Evolutionary conservation across 64 coral and sea anemone genomes (phyloP).

Genomic region (Actinia equina): DNA sequence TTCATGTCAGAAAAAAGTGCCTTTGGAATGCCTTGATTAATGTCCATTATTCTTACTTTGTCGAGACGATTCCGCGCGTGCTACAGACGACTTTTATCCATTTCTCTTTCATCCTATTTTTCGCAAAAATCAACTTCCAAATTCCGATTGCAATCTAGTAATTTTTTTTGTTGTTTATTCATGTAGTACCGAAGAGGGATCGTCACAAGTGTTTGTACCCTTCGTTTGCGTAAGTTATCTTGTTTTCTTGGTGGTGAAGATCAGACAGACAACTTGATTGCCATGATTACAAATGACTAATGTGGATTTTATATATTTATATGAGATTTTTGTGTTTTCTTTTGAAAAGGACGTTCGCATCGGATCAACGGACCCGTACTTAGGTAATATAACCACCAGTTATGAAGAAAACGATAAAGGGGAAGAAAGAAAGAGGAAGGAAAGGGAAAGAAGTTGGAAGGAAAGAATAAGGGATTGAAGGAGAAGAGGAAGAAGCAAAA

Average conservation of each 20-base stretch:
- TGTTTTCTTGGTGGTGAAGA: too few relatives aligned
- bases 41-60: too few relatives aligned
- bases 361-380: conserved; percentile 34
- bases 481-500: not conserved
- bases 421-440: not conserved
- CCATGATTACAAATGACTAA: too few relatives aligned
- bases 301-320: too few relatives aligned
- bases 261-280: too few relatives aligned
- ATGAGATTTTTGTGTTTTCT: not conserved
- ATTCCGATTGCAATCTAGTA: too few relatives aligned
- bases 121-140: not conserved
- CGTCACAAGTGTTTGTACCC: conserved; percentile 87
- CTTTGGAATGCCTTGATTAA: too few relatives aligned
- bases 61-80: not conserved
- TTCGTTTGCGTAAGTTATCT: conserved; percentile 90
- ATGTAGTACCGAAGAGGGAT: conserved; percentile 81
- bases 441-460: not conserved
- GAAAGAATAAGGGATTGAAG: not conserved
- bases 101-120: not conserved
- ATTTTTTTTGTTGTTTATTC: too few relatives aligned
- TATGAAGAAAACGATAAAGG: not conserved
- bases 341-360: conserved; percentile 45
- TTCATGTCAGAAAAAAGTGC: too few relatives aligned
- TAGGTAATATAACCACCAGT: conserved; percentile 5
- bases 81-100: not conserved